Evolutionary conservation across 2,113 vertebrate species (phyloP), one percentile per base, ranked within the genome.

Genomic region (Paramisgurnus dabryanus): DNA sequence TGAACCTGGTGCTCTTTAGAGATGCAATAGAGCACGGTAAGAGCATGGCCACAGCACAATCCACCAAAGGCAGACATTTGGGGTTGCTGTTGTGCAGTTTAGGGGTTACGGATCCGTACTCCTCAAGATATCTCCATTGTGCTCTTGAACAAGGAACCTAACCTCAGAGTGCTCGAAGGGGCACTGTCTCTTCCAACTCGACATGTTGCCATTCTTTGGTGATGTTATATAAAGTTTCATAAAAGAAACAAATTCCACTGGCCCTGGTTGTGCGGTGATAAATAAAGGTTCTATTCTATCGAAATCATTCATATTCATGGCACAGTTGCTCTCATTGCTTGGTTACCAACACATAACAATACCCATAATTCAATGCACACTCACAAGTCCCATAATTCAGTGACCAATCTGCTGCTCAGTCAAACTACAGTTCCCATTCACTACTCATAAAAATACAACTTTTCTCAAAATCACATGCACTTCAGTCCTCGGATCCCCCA

Each of bases 21-120:
- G 95, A 97, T 1, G 96, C 96, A 71, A 91, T 96, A 0, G 90
- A 96, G 22, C 96, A 97, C 85, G 90, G 96, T 97, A 80, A 85
- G 90, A 57, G 66, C 7, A 76, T 45, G 53, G 66, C 57, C 67
- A 39, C 66, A 53, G 12, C 7, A 58, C 4, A 58, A n/a, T 1
- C 5, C 45, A 47, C 45, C 45, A 47, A 7, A 47, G 45, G 7
- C 10, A 10, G 45, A 7, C 27, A 34, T 34, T 34, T 34, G 27
- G 27, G 27, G 27, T 34, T 34, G 27, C 27, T 1, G 27, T 34
- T 15, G 50, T 53, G 50, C 13, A 12, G 69, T 41, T 41, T 43
- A 39, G 49, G 18, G 15, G 39, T 43, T 73, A 53, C 50, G 57
- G 7, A 15, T 39, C 15, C 11, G 53, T 7, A 3, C 4, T 70